Conservation (phyloP, 64 coral and sea anemone species). For the Montipora sp. region DNA sequence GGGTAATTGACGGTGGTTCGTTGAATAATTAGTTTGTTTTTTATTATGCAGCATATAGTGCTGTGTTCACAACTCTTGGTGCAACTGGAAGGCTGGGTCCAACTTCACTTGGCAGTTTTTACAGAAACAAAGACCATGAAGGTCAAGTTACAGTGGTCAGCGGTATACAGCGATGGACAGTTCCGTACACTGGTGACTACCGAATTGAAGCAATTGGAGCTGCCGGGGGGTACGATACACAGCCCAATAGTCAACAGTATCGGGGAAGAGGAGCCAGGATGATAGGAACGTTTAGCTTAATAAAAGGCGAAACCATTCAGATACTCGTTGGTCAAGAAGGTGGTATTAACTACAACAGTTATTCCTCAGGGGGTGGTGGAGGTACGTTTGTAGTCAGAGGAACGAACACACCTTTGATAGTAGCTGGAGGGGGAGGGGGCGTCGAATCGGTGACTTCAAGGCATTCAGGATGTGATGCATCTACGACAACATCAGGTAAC, state of each 20-base stretch:
- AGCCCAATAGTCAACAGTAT: not conserved
- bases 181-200: conserved; percentile 43
- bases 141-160: conserved; percentile 53
- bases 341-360: not conserved
- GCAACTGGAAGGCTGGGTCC: conserved; percentile 45
- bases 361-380: conserved; percentile 39
- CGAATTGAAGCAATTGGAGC: conserved; percentile 71
- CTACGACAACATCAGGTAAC: too few species aligned
- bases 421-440: conserved; percentile 71
- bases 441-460: not conserved
- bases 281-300: conserved; percentile 54
- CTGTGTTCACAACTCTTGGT: conserved; percentile 43
- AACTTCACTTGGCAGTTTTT: conserved; percentile 34
- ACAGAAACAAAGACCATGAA: conserved; percentile 22
- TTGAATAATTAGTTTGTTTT: not conserved
- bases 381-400: conserved; percentile 56
- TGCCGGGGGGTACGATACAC: conserved; percentile 36
- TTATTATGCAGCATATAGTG: not conserved
- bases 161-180: conserved; percentile 67
- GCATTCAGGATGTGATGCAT: conserved; percentile 41
- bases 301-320: conserved; percentile 35
- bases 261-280: conserved; percentile 67
- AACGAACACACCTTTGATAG: conserved; percentile 34
- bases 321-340: conserved; percentile 67
- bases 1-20: too few species aligned